phyloP scores from a whole-genome alignment of 2,113 vertebrate species.

The Paradoxurus hermaphroditus region DNA sequence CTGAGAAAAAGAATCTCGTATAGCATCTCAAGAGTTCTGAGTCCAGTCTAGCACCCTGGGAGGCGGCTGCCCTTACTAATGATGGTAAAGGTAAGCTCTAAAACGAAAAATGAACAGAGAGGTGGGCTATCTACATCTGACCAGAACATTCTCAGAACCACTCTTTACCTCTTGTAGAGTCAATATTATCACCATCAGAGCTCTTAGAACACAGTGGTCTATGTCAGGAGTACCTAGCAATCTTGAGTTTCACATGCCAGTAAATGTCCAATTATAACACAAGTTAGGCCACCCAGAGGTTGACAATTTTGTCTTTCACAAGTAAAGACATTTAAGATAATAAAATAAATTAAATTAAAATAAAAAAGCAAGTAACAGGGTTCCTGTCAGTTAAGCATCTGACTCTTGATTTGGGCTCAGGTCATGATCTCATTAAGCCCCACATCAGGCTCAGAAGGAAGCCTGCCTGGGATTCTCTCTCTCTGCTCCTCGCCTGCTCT shows the following conservation, averaged over 20 bases:
- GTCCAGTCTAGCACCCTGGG: background rate
- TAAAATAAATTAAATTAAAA: no score
- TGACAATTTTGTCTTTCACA: background rate
- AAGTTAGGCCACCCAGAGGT: background rate
- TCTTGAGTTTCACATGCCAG: background rate
- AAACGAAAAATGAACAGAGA: background rate
- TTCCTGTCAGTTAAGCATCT: no score
- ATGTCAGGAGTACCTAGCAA: background rate
- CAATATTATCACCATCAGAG: background rate
- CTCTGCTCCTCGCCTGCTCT: no score
- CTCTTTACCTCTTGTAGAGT: background rate
- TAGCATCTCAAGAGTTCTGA: background rate
- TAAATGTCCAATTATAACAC: background rate
- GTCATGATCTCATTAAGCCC: no score
- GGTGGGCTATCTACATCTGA: background rate
- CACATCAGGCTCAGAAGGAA: no score
- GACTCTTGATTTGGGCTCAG: no score
- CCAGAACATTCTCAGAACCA: background rate
- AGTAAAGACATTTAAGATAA: background rate
- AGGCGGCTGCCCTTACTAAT: background rate
- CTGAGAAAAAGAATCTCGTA: background rate
- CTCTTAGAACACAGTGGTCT: background rate
- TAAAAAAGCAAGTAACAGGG: no score
- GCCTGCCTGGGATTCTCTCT: no score
- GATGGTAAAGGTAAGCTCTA: background rate